Base-by-base conservation (phyloP, 2,797 vertebrate species). In the Malacoraja senta region DNA sequence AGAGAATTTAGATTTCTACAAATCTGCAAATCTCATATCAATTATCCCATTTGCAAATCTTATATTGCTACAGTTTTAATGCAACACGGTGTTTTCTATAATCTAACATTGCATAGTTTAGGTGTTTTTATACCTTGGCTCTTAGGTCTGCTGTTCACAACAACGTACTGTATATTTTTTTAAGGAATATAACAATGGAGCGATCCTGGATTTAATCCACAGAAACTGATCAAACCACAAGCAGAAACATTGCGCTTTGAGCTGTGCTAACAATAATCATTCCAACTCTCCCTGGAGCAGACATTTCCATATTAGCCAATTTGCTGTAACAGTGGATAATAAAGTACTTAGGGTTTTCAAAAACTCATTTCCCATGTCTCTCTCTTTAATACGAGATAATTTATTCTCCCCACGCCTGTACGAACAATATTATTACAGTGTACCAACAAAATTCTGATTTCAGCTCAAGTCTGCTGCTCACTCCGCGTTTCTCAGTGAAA, bases 191-290 rank as follows among this genome's bases (percentile, higher is more conserved):
- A 96, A 96, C n/a, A 3, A 96, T 96, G 97, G 97, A 96, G 96
- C 96, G 95, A 97, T 97, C 96, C 97, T 97, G 97, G 97, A 97
- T 98, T 98, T 97, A 97, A 98, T 97, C 98, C 96, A 94, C 93
- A 96, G 99, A 74, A 92, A 98, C 99, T 98, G 97, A 97, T 96
- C 96, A 98, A 98, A 98, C 98, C 97, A 98, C 98, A 97, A 97
- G 97, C 96, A 97, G 97, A 98, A 98, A 98, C 97, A 97, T 24
- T 95, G 97, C 97, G 96, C 98, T 98, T 98, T 97, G 97, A 98
- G 97, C 97, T 96, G 95, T 96, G 97, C 98, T 98, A 97, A 97
- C 96, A 97, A 97, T 98, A 98, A 98, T 96, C 96, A 96, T 96
- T 96, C 98, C 98, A 98, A 97, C 97, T 96, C 96, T 97, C 97